phyloP scores from a whole-genome alignment of 2,797 vertebrate genomes.

The Tiaroga cobitis region DNA sequence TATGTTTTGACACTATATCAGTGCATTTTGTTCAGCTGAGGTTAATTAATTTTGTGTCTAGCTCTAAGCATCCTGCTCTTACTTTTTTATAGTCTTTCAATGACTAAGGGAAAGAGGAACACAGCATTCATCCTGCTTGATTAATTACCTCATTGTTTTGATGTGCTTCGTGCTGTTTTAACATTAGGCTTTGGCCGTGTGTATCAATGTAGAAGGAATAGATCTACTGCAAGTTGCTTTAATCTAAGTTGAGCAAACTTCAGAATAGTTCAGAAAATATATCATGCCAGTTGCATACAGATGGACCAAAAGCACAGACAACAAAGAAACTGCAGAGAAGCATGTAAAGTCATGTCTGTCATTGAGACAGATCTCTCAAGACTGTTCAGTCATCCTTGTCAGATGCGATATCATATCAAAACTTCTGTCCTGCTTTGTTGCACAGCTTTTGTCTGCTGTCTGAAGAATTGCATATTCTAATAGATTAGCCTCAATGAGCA shows the following conservation, averaged over 20 bases:
- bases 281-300: constrained; percentile 6
- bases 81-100: constrained; percentile 4
- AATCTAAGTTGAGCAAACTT: not conserved
- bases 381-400: constrained; percentile 15
- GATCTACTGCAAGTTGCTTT: constrained; percentile 10
- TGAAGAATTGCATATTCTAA: not conserved
- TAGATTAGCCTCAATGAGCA: not conserved
- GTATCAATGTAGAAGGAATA: not conserved
- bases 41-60: constrained; percentile 17
- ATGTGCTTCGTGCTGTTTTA: constrained; percentile 1
- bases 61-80: not conserved
- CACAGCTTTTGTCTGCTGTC: not conserved
- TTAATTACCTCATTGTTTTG: constrained; percentile 39
- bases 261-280: constrained; percentile 12
- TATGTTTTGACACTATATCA: not conserved
- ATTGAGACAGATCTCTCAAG: constrained; percentile 10
- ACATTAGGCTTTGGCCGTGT: not conserved
- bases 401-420: constrained; percentile 20
- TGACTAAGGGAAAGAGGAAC: not conserved
- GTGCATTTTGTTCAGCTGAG: constrained; percentile 25
- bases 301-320: constrained; percentile 10
- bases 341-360: constrained; percentile 11
- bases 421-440: constrained; percentile 16
- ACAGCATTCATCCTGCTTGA: constrained; percentile 26
- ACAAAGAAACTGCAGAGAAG: constrained; percentile 8